A percentile compares a stretch with the other conserved stretches of the same genome.
phyloP scores from a whole-genome alignment of 2,888 invertebrate species.

The Crepidodera aurea region DNA sequence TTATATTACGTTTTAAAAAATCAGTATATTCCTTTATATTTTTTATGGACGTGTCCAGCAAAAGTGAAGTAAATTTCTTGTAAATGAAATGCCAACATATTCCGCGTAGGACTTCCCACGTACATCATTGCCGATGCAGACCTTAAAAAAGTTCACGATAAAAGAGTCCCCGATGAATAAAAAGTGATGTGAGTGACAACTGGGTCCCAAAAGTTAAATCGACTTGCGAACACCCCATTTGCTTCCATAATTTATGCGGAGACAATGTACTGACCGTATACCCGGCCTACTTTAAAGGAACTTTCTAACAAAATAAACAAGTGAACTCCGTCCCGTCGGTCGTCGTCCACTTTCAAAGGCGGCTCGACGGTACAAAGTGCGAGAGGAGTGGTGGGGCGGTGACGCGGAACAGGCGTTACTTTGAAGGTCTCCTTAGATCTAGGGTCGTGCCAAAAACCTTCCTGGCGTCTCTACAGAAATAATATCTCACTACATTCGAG shows the following conservation, averaged over 20 bases:
- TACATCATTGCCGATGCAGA: too few relatives aligned
- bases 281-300: constrained; percentile 17
- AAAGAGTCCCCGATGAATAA: neutral
- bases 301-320: constrained; percentile 31
- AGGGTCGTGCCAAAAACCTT: constrained; percentile 15
- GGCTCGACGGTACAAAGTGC: constrained; percentile 6
- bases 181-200: neutral
- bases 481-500: too few relatives aligned
- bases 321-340: constrained; percentile 17
- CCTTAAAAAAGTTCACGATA: neutral
- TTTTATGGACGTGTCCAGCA: too few relatives aligned
- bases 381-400: neutral
- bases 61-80: too few relatives aligned
- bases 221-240: neutral
- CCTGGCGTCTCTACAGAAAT: constrained; percentile 6
- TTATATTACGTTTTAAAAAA: too few relatives aligned
- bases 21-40: too few relatives aligned
- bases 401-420: constrained; percentile 31
- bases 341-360: constrained; percentile 19
- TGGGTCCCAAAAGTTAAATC: neutral
- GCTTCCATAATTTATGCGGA: neutral
- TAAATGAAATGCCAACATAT: too few relatives aligned
- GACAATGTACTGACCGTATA: neutral
- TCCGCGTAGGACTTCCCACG: too few relatives aligned
- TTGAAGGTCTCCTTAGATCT: constrained; percentile 18